Conservation (phyloP, 2,888 invertebrate species). For the Pecten maximus region DNA sequence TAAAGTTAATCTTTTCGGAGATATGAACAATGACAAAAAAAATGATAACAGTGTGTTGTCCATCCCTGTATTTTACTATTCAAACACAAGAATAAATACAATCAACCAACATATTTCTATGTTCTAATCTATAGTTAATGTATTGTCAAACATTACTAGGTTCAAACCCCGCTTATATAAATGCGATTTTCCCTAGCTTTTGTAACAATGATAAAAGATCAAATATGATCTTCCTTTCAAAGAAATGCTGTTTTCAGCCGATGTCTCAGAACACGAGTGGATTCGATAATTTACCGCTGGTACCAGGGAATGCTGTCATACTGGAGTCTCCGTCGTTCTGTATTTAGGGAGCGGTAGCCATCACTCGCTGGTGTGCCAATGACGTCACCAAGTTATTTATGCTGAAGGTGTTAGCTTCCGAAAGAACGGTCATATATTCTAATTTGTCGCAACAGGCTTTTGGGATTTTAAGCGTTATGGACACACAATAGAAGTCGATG, state of each 20-base stretch:
- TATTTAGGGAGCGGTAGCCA: neutral
- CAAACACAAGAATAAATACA: too few species aligned
- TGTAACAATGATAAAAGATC: neutral
- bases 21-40: too few species aligned
- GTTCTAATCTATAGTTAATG: neutral
- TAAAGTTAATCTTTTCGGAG: too few species aligned
- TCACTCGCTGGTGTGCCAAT: neutral
- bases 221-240: neutral
- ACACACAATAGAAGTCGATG: neutral
- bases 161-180: neutral
- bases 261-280: neutral
- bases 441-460: neutral
- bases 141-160: neutral
- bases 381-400: neutral
- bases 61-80: too few species aligned
- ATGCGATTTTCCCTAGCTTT: neutral
- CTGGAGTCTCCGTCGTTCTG: neutral
- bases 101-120: too few species aligned
- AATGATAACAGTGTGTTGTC: too few species aligned
- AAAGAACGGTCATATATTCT: neutral
- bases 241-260: neutral
- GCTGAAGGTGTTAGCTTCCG: too few species aligned
- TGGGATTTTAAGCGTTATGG: neutral
- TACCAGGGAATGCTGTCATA: neutral
- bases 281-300: neutral